These are phyloP conservation scores for Babyrousa celebensis DNA, from an alignment of 2,797 vertebrate genomes.

Conservation along the genomic window DNA sequence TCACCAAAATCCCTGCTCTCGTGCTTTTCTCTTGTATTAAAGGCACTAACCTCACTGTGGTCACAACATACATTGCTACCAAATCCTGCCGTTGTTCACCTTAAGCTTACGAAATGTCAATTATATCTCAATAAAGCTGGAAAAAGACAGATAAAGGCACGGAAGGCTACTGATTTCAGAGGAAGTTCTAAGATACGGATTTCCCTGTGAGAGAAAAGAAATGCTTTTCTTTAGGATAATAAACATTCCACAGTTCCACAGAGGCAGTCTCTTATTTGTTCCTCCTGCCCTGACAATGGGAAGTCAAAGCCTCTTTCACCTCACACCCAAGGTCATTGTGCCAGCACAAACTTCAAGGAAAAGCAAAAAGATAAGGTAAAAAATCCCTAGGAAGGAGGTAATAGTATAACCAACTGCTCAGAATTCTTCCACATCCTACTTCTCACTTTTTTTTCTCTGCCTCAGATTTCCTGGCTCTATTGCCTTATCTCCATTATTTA, in stretches of 20 bases:
- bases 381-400: slow-evolving; percentile 56
- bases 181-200: slow-evolving; percentile 74
- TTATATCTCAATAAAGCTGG: neutral
- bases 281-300: slow-evolving; percentile 65
- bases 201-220: slow-evolving; percentile 73
- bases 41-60: neutral
- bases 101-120: neutral
- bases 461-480: neutral
- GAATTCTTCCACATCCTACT: neutral
- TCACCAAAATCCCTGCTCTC: neutral
- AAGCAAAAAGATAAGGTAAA: slow-evolving; percentile 62
- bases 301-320: slow-evolving; percentile 65
- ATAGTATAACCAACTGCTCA: neutral
- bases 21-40: neutral
- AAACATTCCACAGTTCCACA: slow-evolving; percentile 75
- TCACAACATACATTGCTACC: neutral
- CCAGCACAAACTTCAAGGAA: slow-evolving; percentile 51
- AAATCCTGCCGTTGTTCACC: neutral
- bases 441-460: neutral
- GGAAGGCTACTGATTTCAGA: slow-evolving; percentile 3
- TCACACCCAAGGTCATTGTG: slow-evolving; percentile 38
- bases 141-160: neutral
- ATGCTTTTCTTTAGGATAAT: slow-evolving; percentile 80
- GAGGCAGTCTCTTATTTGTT: slow-evolving; percentile 75
- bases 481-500: slow-evolving; percentile 62